Conservation (phyloP, 2,888 invertebrate genomes). For the Arge pagana region DNA sequence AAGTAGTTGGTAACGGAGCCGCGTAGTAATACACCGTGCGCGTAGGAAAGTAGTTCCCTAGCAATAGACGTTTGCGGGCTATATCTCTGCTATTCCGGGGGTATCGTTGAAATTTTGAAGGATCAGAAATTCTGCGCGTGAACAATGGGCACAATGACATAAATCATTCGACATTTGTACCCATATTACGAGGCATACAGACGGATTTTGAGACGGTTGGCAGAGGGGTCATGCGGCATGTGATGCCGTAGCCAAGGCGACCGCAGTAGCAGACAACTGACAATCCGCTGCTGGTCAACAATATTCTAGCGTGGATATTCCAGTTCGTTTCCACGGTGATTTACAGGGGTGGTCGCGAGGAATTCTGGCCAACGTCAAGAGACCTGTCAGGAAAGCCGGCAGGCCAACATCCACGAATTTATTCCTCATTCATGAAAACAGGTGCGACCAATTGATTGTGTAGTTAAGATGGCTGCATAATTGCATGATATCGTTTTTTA, state of each 20-base stretch:
- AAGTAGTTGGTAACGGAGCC: slow-evolving; percentile 10
- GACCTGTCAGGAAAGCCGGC: slow-evolving; percentile 27
- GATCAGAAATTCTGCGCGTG: neutral
- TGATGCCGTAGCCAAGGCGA: slow-evolving; percentile 59
- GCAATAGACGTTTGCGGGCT: slow-evolving; percentile 16
- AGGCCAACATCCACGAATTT: slow-evolving; percentile 37
- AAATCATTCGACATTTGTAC: neutral
- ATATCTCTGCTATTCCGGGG: too few species aligned
- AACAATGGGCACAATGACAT: neutral
- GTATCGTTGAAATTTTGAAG: neutral
- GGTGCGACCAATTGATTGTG: slow-evolving; percentile 38
- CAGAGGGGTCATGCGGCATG: slow-evolving; percentile 41
- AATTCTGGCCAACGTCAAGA: slow-evolving; percentile 34
- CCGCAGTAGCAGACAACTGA: slow-evolving; percentile 54
- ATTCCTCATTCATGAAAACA: slow-evolving; percentile 53
- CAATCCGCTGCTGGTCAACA: slow-evolving; percentile 47
- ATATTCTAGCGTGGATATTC: slow-evolving; percentile 24
- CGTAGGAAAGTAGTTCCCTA: slow-evolving; percentile 32
- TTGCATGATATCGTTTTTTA: slow-evolving; percentile 15
- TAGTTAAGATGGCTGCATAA: slow-evolving; percentile 22
- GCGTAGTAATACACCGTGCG: slow-evolving; percentile 26
- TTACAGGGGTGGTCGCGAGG: slow-evolving; percentile 25
- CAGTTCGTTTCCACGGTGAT: slow-evolving; percentile 49
- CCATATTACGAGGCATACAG: neutral
- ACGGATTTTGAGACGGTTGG: neutral